Conservation (phyloP, 2,113 vertebrate species). For the Trematomus loennbergii region DNA sequence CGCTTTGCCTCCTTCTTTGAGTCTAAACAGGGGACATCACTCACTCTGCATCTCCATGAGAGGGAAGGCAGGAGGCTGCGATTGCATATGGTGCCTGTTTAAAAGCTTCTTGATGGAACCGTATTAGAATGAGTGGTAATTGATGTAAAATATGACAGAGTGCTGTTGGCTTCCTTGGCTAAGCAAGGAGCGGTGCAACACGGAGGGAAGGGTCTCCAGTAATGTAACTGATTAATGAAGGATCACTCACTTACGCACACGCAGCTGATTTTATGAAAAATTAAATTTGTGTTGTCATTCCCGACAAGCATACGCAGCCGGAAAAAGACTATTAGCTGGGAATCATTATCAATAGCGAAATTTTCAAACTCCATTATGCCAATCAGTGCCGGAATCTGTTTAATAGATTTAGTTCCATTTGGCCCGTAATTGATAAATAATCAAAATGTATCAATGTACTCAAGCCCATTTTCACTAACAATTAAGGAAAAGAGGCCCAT, state of each 20-base stretch:
- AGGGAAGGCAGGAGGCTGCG: conserved; percentile 81
- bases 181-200: conserved; percentile 88
- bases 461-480: conserved; percentile 99
- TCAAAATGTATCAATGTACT: conserved; percentile 99
- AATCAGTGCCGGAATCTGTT: conserved; percentile 97
- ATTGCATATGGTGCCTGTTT: conserved; percentile 95
- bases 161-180: conserved; percentile 95
- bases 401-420: conserved; percentile 99
- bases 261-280: conserved; percentile 98
- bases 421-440: conserved; percentile 99
- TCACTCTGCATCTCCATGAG: conserved; percentile 84
- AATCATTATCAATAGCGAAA: conserved; percentile 99
- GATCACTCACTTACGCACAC: conserved; percentile 92
- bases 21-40: conserved; percentile 90
- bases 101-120: conserved; percentile 95
- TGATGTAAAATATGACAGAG: conserved; percentile 99
- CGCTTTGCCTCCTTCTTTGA: conserved; percentile 44
- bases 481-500: conserved; percentile 99
- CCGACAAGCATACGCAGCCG: conserved; percentile 93
- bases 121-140: conserved; percentile 97
- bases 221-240: conserved; percentile 99
- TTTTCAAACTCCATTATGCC: conserved; percentile 99
- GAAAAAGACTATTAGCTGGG: conserved; percentile 97
- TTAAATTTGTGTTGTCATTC: conserved; percentile 97
- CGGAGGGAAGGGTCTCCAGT: conserved; percentile 82